These are phyloP conservation scores for Orthonychiurus folsomi DNA, from an alignment of 2,888 invertebrate species.

Conservation along the genomic window DNA sequence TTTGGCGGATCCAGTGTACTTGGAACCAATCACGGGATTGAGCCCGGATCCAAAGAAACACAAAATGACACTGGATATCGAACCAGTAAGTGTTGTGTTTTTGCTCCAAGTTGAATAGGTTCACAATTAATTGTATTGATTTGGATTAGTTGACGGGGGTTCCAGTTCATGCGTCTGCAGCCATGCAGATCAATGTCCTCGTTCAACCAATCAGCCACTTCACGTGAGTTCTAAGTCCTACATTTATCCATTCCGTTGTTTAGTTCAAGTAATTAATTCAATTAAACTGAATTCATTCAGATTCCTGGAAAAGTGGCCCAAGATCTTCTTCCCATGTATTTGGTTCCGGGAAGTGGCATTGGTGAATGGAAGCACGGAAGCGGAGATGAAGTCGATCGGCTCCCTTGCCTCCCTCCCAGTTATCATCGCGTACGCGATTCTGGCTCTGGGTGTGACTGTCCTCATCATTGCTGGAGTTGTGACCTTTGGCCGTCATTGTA, in stretches of 20 bases:
- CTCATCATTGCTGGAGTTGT: constrained; percentile 43
- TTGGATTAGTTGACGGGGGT: constrained; percentile 58
- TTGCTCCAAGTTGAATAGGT: background rate
- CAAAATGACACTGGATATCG: constrained; percentile 63
- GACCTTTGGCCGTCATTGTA: no score
- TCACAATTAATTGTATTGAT: constrained; percentile 7
- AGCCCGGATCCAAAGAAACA: constrained; percentile 57
- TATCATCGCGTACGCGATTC: constrained; percentile 52
- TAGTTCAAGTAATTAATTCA: constrained; percentile 2
- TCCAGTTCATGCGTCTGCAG: constrained; percentile 63
- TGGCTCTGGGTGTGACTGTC: constrained; percentile 46
- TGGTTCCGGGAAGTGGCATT: constrained; percentile 64
- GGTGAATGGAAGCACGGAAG: constrained; percentile 53
- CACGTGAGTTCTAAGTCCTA: constrained; percentile 50
- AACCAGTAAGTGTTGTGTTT: constrained; percentile 51
- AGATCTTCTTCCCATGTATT: constrained; percentile 59
- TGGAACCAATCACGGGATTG: constrained; percentile 57
- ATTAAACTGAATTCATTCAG: background rate
- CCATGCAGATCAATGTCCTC: constrained; percentile 69
- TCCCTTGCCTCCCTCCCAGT: constrained; percentile 50
- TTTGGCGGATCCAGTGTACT: constrained; percentile 59
- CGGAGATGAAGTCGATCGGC: constrained; percentile 50
- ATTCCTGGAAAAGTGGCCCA: constrained; percentile 40
- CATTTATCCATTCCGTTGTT: background rate
- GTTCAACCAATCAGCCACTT: constrained; percentile 57